Percentiles rank a stretch among this genome's conserved stretches.
Evolutionary conservation across 2,888 invertebrate species (phyloP).

Genomic region (Trachelus stipa): DNA sequence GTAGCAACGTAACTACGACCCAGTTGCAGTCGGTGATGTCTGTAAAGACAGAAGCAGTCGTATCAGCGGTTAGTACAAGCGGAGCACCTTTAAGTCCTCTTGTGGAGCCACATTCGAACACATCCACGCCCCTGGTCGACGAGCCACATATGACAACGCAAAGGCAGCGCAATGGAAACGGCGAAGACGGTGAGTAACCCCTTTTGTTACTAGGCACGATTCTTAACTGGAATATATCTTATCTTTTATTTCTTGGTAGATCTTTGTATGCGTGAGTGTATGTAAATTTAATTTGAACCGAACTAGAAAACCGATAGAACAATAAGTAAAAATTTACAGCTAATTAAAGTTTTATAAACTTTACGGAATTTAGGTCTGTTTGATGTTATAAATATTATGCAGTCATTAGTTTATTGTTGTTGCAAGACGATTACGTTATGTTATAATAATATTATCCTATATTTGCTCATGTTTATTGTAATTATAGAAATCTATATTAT

Average conservation of each 20-base stretch:
- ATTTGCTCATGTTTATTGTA: not conserved
- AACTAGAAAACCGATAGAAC: not conserved
- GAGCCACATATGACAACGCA: constrained; percentile 66
- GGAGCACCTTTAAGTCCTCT: constrained; percentile 71
- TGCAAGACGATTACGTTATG: not conserved
- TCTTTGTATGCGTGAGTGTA: constrained; percentile 10
- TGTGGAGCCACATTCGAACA: constrained; percentile 76
- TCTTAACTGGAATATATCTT: constrained; percentile 32
- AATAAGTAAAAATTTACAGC: not conserved
- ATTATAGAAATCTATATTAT: not conserved
- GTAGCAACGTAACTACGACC: constrained; percentile 36
- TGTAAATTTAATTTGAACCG: constrained; percentile 16
- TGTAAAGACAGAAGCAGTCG: constrained; percentile 55
- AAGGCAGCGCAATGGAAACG: constrained; percentile 58
- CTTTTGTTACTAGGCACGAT: constrained; percentile 1
- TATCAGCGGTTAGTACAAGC: constrained; percentile 59
- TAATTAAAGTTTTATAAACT: not conserved
- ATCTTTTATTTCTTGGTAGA: constrained; percentile 38
- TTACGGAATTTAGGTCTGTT: not conserved
- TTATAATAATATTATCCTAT: not conserved
- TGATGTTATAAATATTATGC: not conserved
- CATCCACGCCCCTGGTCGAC: constrained; percentile 74
- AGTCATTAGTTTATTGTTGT: not conserved
- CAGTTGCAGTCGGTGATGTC: constrained; percentile 55
- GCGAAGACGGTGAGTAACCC: constrained; percentile 60